Conservation (phyloP, 2,113 vertebrate genomes). For the Python bivittatus region DNA sequence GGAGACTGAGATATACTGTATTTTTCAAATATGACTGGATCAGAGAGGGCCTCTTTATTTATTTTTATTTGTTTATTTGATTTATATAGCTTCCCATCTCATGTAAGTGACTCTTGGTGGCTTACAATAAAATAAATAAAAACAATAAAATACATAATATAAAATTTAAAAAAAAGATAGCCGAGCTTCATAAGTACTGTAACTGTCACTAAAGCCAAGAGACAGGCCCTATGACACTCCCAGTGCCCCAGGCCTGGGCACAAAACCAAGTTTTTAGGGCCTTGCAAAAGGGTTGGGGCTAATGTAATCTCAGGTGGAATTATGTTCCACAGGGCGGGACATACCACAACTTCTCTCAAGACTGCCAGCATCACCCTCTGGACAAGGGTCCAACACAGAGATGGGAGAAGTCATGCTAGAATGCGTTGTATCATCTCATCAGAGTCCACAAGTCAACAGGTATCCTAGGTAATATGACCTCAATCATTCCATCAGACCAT, state of each 20-base stretch:
- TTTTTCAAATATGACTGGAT: background rate
- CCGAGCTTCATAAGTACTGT: background rate
- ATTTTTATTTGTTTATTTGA: background rate
- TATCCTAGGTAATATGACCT: background rate
- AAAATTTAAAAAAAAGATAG: background rate
- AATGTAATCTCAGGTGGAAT: background rate
- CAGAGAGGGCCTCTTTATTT: background rate
- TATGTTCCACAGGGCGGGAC: background rate
- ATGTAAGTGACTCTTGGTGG: background rate
- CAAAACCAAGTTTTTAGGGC: background rate
- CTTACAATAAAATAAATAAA: background rate
- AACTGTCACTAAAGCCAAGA: background rate
- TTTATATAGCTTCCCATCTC: background rate
- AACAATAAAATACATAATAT: background rate
- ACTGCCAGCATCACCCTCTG: background rate
- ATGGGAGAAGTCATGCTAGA: background rate
- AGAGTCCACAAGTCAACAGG: background rate
- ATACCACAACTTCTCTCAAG: background rate
- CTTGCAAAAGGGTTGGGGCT: background rate
- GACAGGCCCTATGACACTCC: background rate
- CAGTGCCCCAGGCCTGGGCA: background rate
- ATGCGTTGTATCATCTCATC: background rate
- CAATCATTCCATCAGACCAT: background rate
- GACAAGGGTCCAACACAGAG: background rate
- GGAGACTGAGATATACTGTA: background rate